Evolutionary conservation across 2,797 vertebrate genomes (phyloP).

Genomic region (Rhincodon typus): DNA sequence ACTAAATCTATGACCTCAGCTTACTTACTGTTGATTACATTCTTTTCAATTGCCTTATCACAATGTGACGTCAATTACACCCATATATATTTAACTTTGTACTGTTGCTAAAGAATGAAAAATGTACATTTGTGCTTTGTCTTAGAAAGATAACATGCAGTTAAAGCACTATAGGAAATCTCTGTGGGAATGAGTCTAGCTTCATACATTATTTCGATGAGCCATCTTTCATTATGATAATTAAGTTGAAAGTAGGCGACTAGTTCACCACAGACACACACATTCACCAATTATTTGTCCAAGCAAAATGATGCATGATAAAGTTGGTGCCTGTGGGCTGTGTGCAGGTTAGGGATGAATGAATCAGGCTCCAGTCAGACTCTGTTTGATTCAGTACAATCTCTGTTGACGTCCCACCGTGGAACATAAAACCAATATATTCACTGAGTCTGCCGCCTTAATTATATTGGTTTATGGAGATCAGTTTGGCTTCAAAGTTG

Average conservation of each 20-base stretch:
- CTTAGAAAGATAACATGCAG: neutral
- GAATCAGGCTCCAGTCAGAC: neutral
- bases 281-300: slow-evolving; percentile 4
- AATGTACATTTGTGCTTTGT: neutral
- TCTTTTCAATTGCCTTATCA: neutral
- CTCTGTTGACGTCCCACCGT: neutral
- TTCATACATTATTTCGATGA: neutral
- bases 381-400: neutral
- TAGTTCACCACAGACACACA: neutral
- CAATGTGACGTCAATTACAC: neutral
- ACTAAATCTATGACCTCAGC: neutral
- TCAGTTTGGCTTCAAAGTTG: neutral
- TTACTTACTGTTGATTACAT: neutral
- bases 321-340: neutral
- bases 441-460: too few relatives aligned
- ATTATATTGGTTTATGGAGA: neutral
- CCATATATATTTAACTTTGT: neutral
- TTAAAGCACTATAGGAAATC: neutral
- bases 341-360: neutral
- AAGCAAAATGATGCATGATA: neutral
- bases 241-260: neutral
- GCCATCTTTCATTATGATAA: neutral
- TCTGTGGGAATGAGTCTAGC: neutral
- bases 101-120: neutral
- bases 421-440: neutral